phyloP scores from a whole-genome alignment of 2,888 invertebrate species.

The Megaustenia siamemsis region DNA sequence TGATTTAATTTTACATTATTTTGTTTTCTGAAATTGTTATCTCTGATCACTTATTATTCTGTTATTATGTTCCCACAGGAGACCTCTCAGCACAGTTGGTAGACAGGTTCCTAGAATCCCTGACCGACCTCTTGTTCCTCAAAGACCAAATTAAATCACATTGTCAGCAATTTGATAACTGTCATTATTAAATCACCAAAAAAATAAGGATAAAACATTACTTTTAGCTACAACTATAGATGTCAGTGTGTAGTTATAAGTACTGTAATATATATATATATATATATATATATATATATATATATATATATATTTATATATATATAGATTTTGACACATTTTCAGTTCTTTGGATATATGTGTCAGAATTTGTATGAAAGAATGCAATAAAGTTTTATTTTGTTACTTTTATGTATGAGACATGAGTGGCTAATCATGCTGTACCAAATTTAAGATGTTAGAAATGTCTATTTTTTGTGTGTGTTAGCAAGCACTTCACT shows the following conservation, averaged over 20 bases:
- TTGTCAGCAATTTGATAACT: not conserved
- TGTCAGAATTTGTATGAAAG: not conserved
- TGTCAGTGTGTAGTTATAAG: not conserved
- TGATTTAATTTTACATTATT: no score
- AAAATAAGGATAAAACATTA: not conserved
- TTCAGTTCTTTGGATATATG: not conserved
- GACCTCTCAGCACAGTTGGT: slow-evolving; percentile 59
- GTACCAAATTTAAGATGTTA: no score
- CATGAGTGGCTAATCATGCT: no score
- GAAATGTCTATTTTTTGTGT: no score
- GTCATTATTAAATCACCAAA: not conserved
- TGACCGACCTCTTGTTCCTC: slow-evolving; percentile 70
- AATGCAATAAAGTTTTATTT: not conserved
- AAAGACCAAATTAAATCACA: slow-evolving; percentile 65
- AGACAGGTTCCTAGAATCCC: slow-evolving; percentile 71
- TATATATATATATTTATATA: no score
- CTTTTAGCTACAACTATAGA: not conserved
- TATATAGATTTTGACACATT: not conserved
- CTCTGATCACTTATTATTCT: not conserved
- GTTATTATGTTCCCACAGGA: not conserved
- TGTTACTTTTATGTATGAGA: not conserved
- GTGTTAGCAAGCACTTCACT: no score
- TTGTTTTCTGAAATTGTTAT: no score
- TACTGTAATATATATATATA: not conserved
- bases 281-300: not conserved